These are phyloP conservation scores for Puffinus mauretanicus DNA, from an alignment of 2,113 vertebrate species.

Conservation along the genomic window DNA sequence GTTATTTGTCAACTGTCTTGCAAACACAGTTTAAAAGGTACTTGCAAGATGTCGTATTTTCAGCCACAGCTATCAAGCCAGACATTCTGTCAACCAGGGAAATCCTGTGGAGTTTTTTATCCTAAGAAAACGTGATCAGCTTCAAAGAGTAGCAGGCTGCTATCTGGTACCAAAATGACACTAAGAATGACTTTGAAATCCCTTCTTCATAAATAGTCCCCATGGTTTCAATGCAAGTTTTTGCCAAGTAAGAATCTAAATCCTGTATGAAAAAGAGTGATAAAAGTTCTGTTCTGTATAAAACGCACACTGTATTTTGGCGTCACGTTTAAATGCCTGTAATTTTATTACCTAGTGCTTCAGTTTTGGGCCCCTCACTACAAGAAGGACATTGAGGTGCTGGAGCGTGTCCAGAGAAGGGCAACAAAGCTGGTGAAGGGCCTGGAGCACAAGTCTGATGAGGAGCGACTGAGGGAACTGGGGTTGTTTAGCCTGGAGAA, in stretches of 20 bases:
- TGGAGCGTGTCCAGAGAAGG: no score
- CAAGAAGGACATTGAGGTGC: no score
- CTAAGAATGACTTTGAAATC: neutral
- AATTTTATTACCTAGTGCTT: neutral
- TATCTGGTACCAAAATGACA: neutral
- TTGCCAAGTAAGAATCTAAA: neutral
- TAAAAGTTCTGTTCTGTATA: neutral
- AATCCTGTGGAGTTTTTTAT: neutral
- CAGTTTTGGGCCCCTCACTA: neutral
- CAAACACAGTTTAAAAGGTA: conserved; percentile 1
- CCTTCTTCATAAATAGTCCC: neutral
- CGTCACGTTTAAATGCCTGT: neutral
- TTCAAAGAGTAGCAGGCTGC: neutral
- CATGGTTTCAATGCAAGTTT: neutral
- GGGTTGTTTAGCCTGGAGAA: no score
- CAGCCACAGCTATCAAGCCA: neutral
- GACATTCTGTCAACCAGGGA: neutral
- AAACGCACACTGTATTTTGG: neutral
- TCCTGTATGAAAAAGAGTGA: neutral
- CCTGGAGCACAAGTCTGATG: no score
- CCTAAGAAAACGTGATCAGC: neutral
- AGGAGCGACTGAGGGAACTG: no score
- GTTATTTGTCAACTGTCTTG: neutral
- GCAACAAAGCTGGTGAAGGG: no score
- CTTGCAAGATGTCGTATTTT: neutral